Evolutionary conservation across 2,797 vertebrate genomes (phyloP).

Genomic region (Rhynchotus rufescens): DNA sequence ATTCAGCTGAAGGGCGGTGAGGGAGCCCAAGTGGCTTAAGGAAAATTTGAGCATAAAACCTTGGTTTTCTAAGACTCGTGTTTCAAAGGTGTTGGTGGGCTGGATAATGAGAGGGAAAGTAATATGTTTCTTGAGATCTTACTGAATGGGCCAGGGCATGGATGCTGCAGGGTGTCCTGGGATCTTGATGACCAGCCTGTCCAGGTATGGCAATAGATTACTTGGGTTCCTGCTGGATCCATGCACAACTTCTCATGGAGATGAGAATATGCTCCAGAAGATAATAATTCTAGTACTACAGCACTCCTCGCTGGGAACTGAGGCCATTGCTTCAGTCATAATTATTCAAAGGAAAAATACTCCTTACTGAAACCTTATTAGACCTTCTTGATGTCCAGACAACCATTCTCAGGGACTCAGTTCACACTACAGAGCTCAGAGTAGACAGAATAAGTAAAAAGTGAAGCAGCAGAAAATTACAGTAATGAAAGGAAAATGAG

Average conservation of each 20-base stretch:
- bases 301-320: background rate
- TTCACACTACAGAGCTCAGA: background rate
- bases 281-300: background rate
- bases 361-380: background rate
- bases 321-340: fast-evolving
- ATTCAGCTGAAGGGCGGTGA: background rate
- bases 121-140: background rate
- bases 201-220: background rate
- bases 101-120: background rate
- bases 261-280: background rate
- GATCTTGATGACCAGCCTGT: background rate
- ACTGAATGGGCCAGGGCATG: background rate
- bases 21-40: background rate
- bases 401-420: background rate
- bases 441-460: background rate
- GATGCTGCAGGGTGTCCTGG: background rate
- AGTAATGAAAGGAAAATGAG: background rate
- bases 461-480: background rate
- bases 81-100: background rate
- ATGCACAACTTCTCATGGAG: background rate
- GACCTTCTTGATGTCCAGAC: background rate
- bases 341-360: background rate
- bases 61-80: background rate
- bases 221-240: background rate
- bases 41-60: background rate